Evolutionary conservation across 2,888 invertebrate species (phyloP).

Genomic region (Thymelicus acteon): DNA sequence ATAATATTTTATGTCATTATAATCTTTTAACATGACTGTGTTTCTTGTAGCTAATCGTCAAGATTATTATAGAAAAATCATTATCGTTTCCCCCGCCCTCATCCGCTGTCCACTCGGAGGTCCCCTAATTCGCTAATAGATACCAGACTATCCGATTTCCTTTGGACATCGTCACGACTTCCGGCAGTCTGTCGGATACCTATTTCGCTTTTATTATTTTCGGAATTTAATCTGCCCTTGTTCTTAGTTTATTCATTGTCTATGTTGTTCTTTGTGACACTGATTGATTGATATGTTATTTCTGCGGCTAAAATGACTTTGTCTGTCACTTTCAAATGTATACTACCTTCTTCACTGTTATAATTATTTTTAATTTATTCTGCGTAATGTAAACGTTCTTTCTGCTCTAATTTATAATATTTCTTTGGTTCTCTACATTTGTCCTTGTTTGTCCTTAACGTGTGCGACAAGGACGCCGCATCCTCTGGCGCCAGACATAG

Average conservation of each 20-base stretch:
- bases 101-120: constrained; percentile 52
- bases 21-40: no score
- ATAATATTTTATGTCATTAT: no score
- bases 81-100: constrained; percentile 47
- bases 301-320: background rate
- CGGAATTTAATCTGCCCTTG: background rate
- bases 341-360: no score
- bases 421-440: no score
- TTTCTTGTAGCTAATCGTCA: constrained; percentile 39
- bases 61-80: constrained; percentile 64
- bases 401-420: no score
- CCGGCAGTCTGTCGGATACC: constrained; percentile 63
- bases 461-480: constrained; percentile 20
- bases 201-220: constrained; percentile 20
- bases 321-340: background rate
- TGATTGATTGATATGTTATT: background rate
- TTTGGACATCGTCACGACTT: constrained; percentile 69
- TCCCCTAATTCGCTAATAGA: constrained; percentile 83
- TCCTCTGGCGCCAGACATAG: constrained; percentile 68
- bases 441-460: no score
- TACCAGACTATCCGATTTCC: constrained; percentile 76
- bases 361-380: no score
- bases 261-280: constrained; percentile 11
- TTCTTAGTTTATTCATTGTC: constrained; percentile 9
- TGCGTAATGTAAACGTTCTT: no score